Base-by-base conservation (phyloP, 2,797 vertebrate species). In the Pteronotus mesoamericanus region DNA sequence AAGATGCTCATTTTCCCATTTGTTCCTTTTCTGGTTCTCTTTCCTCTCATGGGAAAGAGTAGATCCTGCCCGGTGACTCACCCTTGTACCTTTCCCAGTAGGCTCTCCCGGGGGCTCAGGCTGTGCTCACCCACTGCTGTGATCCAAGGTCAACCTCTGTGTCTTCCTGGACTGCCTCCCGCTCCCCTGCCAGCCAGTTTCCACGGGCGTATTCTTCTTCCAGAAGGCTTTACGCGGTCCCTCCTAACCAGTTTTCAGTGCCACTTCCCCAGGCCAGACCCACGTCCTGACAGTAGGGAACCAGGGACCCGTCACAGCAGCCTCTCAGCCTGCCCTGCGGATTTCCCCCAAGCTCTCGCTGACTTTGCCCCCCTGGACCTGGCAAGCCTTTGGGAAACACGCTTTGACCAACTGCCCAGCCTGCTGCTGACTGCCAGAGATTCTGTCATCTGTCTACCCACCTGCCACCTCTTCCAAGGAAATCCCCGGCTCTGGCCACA, bases 11-110 rank as follows among this genome's bases (percentile, higher is more conserved):
- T 80, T 93, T 89, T 48, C 80, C 68, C 44, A 82, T 71, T 74
- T 93, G 78, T 96, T 91, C 64, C 92, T 59, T 59, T 93, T 34
- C 86, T 51, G n/a, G 69, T 86, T 94, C 55, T 83, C 51, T 69
- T 91, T 94, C 72, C 64, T 48, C 32, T 85, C 19, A 5, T 2
- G 39, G 44, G 77, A 78, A 46, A 66, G 83, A 90, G 37, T 29
- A 71, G n/a, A 24, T 89, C 46, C 61, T 34, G 46, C 21, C 59
- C 74, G 82, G 44, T 79, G 61, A 86, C 12, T 19, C 34, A 48
- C 66, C 61, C 46, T 78, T 57, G 21, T 53, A 14, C 61, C 59
- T 72, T 95, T 86, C 75, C 55, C 12, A 19, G 15, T n/a, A 14
- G 95, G 42, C 32, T 48, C 61, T 93, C 72, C 69, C 46, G 75